These are phyloP conservation scores for Malacoraja senta DNA, from an alignment of 2,797 vertebrate species.

Conservation along the genomic window DNA sequence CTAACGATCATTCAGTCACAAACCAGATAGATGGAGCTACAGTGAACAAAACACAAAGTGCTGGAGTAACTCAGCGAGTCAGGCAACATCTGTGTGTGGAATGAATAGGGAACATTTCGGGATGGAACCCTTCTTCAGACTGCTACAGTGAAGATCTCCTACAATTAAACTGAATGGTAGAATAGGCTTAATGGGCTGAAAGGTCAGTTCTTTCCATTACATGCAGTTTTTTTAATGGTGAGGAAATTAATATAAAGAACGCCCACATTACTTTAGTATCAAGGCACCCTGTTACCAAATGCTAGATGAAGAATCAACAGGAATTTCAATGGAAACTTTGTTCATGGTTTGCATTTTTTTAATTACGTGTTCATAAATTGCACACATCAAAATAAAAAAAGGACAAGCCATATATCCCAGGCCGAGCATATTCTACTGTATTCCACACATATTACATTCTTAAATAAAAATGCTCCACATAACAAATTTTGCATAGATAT, in stretches of 20 bases:
- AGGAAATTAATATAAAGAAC: too few species aligned
- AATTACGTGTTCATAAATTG: slow-evolving; percentile 37
- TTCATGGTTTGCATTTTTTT: slow-evolving; percentile 29
- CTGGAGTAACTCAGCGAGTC: too few species aligned
- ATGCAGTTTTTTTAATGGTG: neutral
- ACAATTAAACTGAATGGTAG: neutral
- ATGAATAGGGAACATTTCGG: too few species aligned
- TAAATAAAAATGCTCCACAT: slow-evolving; percentile 99
- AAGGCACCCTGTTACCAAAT: too few species aligned
- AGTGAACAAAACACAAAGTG: too few species aligned
- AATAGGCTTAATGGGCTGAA: neutral
- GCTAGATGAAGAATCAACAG: neutral
- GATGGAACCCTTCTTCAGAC: too few species aligned
- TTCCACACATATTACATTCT: slow-evolving; percentile 99
- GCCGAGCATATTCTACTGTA: slow-evolving; percentile 97
- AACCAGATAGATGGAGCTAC: neutral
- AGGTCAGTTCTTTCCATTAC: too few species aligned
- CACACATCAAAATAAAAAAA: slow-evolving; percentile 38
- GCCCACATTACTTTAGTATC: too few species aligned
- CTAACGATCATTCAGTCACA: neutral
- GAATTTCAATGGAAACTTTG: neutral
- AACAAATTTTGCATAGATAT: slow-evolving; percentile 99
- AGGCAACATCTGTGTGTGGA: too few species aligned
- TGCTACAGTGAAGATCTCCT: neutral
- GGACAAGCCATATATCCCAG: slow-evolving; percentile 49